These are phyloP conservation scores for Aporrectodea caliginosa DNA, from an alignment of 1,140 invertebrate species.

Conservation along the genomic window DNA sequence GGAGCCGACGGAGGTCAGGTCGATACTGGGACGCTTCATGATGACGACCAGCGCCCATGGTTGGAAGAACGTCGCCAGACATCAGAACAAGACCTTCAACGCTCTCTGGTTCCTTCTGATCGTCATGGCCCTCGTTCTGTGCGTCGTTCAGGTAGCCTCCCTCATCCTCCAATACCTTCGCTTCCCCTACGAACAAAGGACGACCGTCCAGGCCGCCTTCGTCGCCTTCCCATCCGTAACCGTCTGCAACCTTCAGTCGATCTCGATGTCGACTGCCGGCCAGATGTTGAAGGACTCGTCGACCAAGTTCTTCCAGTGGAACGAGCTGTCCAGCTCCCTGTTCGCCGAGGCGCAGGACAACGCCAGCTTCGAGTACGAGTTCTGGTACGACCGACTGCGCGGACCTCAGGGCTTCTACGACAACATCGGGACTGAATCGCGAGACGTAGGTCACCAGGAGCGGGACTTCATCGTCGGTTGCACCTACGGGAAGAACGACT, in stretches of 20 bases:
- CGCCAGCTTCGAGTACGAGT: neutral
- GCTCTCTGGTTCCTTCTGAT: neutral
- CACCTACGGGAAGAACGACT: neutral
- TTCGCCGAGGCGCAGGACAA: neutral
- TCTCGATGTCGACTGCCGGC: neutral
- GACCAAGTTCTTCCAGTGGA: neutral
- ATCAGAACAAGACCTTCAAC: neutral
- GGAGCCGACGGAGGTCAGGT: neutral
- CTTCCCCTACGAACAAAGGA: neutral
- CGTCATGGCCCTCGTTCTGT: neutral
- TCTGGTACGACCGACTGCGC: neutral
- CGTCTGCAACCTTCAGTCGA: constrained; percentile 18
- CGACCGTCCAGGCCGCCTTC: neutral
- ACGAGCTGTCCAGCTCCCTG: neutral
- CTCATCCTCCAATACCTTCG: constrained; percentile 6
- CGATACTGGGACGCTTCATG: neutral
- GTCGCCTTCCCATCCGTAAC: constrained; percentile 6
- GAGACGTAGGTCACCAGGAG: neutral
- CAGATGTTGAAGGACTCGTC: neutral
- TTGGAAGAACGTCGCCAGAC: neutral
- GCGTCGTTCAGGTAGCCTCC: neutral
- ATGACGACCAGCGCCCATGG: neutral
- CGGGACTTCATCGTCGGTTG: constrained; percentile 2
- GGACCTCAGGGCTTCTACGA: constrained; percentile 4
- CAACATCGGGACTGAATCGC: constrained; percentile 1